Evolutionary conservation across 2,113 vertebrate species (phyloP).

Genomic region (Sitta europaea): DNA sequence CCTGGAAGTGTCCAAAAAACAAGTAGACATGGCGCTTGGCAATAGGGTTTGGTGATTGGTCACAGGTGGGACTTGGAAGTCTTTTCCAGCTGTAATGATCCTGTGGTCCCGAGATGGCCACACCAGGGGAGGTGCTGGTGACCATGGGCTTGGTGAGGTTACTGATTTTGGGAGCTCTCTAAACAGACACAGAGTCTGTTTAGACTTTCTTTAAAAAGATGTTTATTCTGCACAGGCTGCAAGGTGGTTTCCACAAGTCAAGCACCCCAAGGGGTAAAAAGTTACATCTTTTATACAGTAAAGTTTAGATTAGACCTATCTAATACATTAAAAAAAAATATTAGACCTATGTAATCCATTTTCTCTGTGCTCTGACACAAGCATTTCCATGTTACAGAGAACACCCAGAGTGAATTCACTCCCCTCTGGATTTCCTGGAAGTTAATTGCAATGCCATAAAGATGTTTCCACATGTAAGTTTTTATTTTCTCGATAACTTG

Average conservation of each 20-base stretch:
- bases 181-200: background rate
- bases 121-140: background rate
- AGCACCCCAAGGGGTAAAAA: background rate
- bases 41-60: background rate
- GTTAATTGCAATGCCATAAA: background rate
- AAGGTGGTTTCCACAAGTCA: background rate
- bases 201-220: background rate
- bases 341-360: background rate
- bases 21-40: background rate
- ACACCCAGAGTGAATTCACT: background rate
- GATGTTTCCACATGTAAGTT: background rate
- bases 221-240: background rate
- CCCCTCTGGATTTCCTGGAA: background rate
- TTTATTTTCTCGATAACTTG: background rate
- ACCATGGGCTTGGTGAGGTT: fast-evolving
- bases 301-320: background rate
- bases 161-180: background rate
- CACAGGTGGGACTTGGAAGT: background rate
- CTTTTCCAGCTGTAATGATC: background rate
- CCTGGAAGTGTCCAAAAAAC: background rate
- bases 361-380: background rate
- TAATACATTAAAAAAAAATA: too few species aligned
- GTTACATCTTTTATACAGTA: background rate
- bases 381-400: background rate
- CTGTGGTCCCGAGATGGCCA: background rate